Percentiles rank a stretch among this genome's conserved stretches.
Evolutionary conservation across 2,888 invertebrate genomes (phyloP).

Genomic region (Punctoribates punctum): DNA sequence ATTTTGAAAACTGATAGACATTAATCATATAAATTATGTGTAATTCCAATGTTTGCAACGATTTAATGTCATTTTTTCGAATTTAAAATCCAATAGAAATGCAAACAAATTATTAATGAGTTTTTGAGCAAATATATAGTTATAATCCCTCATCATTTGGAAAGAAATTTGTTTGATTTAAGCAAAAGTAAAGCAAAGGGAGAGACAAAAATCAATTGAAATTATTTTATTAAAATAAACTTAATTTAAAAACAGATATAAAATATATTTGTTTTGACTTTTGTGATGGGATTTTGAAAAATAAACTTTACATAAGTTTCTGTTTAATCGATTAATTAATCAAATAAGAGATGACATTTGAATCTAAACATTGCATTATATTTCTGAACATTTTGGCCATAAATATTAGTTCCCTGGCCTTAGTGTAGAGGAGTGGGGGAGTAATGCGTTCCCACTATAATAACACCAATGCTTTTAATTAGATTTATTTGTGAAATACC

Average conservation of each 20-base stretch:
- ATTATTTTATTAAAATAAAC: neutral
- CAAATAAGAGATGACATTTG: slow-evolving; percentile 11
- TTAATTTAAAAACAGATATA: neutral
- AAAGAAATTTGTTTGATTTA: neutral
- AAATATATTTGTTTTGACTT: slow-evolving; percentile 21
- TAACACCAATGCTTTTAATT: slow-evolving; percentile 15
- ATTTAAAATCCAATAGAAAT: neutral
- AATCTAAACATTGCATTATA: neutral
- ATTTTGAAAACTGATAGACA: slow-evolving; percentile 28
- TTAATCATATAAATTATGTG: slow-evolving; percentile 6
- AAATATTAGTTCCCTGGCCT: neutral
- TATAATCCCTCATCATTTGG: slow-evolving; percentile 18
- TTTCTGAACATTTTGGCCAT: neutral
- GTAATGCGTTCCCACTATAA: neutral
- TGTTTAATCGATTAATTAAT: slow-evolving; percentile 2
- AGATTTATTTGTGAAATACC: slow-evolving; percentile 19
- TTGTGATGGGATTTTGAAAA: neutral
- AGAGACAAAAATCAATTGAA: neutral
- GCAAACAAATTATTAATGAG: slow-evolving; percentile 37
- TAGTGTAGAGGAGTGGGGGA: neutral
- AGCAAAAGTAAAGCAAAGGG: neutral
- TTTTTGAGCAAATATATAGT: slow-evolving; percentile 19
- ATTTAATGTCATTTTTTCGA: slow-evolving; percentile 9
- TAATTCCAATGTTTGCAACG: slow-evolving; percentile 10
- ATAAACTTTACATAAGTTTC: slow-evolving; percentile 8